Evolutionary conservation across 2,797 vertebrate species (phyloP), one percentile per base, ranked within the genome.

Genomic region (Poecilia picta): DNA sequence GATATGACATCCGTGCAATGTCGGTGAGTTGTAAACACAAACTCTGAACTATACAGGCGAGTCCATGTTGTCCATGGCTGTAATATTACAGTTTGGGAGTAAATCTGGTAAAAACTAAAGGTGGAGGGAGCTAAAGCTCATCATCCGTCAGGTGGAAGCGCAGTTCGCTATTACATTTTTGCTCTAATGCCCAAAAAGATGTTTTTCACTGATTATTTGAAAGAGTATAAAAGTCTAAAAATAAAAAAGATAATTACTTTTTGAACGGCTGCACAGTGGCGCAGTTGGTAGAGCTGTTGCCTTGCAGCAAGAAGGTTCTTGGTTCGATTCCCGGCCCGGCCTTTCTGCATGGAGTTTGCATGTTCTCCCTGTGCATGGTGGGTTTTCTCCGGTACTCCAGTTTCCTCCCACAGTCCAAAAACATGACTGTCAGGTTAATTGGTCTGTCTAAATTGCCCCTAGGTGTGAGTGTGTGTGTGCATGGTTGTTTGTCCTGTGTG

Each of bases 1-100:
- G 98, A 88, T 99, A 99, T 0, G 98, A 99, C 92, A 97, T 99
- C 81, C 96, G 98, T 90, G 97, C 97, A 72, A 99, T 99, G 95
- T 91, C 96, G 81, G 98, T 99, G 95, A 98, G 98, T 93, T 81
- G 4, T 66, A 53, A 45, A 45, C 47, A 70, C 12, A 62, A 66
- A 74, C 23, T 3, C 20, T 45, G 66, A 41, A 12, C 39, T 43
- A 13, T 43, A 41, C 4, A 25, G 25, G n/a, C 25, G 15, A 25
- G 68, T 45, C 13, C 25, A 28, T 28, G 3, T 46, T 8, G n/a
- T 72, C n/a, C 43, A 8, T 46, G 36, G 64, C 36, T 66, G 16
- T 66, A 23, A 23, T 39, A 10, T 20, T 25, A 20, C 3, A 8
- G 18, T 66, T 66, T 66, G 8, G 18, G 8, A 39, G 18, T 39